Percentiles rank a stretch among this genome's conserved stretches.
phyloP scores from a whole-genome alignment of 1,140 invertebrate genomes.

The Homalodisca vitripennis region DNA sequence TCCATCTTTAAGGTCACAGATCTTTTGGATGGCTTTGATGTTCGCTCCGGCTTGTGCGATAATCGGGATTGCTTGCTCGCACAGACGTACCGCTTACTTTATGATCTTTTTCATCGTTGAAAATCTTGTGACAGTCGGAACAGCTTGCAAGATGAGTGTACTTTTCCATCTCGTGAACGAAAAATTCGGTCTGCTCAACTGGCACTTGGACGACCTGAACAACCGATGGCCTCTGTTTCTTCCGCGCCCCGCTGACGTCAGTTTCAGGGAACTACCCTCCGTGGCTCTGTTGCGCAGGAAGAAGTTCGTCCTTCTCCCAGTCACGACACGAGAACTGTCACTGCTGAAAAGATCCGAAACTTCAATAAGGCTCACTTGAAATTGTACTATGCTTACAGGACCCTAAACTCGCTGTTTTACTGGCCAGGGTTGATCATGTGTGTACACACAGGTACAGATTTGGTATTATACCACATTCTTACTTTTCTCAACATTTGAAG shows the following conservation, averaged over 20 bases:
- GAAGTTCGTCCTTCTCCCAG: not conserved
- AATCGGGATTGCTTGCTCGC: no score
- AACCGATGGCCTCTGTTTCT: no score
- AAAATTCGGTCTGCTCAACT: no score
- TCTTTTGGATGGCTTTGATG: not conserved
- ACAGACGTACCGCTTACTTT: no score
- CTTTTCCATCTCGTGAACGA: not conserved
- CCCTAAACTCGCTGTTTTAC: no score
- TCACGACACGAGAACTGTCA: not conserved
- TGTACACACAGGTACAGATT: not conserved
- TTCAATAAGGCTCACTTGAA: slow-evolving; percentile 1
- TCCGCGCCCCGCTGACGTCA: no score
- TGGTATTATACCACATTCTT: not conserved
- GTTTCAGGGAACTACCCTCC: no score
- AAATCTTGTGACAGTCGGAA: no score
- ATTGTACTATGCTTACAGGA: not conserved
- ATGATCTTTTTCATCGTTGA: no score
- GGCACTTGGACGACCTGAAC: no score
- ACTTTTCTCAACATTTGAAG: not conserved
- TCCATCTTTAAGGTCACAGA: not conserved
- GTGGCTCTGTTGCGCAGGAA: no score
- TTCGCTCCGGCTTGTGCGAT: not conserved
- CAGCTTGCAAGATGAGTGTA: not conserved
- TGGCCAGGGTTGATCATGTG: not conserved
- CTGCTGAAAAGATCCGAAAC: no score